A percentile compares a stretch with the other conserved stretches of the same genome.
These are phyloP conservation scores for Andrena praecox DNA, from an alignment of 2,888 invertebrate species.

Conservation along the genomic window DNA sequence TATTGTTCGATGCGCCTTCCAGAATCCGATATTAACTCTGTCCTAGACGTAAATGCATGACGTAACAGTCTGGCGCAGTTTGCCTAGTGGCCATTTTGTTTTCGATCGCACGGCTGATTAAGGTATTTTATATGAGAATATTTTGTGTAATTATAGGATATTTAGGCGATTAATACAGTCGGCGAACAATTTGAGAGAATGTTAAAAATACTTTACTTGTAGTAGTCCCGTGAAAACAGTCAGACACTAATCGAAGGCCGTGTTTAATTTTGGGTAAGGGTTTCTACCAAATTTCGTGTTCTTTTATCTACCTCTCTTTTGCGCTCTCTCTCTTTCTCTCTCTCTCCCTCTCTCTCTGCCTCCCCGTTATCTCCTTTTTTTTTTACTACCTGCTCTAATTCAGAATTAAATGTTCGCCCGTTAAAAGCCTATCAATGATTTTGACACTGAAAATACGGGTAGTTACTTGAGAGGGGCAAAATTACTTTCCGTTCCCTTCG, in stretches of 20 bases:
- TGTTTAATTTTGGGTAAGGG: conserved; percentile 46
- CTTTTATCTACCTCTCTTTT: conserved; percentile 11
- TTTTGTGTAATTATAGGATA: conserved; percentile 76
- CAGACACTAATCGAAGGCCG: conserved; percentile 23
- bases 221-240: conserved; percentile 8
- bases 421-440: not conserved
- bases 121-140: conserved; percentile 82
- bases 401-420: not conserved
- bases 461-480: not conserved
- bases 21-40: conserved; percentile 29
- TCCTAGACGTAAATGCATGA: conserved; percentile 64
- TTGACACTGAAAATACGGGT: not conserved
- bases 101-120: conserved; percentile 80
- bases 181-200: conserved; percentile 32
- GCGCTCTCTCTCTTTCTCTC: not conserved
- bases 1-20: not conserved
- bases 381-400: not conserved
- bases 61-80: conserved; percentile 76
- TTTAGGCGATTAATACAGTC: conserved; percentile 56
- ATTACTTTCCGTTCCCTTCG: not conserved
- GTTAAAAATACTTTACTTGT: conserved; percentile 36
- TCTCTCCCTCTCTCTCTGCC: conserved; percentile 6
- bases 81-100: conserved; percentile 83
- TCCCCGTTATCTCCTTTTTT: conserved; percentile 3
- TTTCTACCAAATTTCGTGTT: conserved; percentile 30